A percentile compares a stretch with the other conserved stretches of the same genome.
phyloP scores from a whole-genome alignment of 2,797 vertebrate species.

The Clarias fuscus region DNA sequence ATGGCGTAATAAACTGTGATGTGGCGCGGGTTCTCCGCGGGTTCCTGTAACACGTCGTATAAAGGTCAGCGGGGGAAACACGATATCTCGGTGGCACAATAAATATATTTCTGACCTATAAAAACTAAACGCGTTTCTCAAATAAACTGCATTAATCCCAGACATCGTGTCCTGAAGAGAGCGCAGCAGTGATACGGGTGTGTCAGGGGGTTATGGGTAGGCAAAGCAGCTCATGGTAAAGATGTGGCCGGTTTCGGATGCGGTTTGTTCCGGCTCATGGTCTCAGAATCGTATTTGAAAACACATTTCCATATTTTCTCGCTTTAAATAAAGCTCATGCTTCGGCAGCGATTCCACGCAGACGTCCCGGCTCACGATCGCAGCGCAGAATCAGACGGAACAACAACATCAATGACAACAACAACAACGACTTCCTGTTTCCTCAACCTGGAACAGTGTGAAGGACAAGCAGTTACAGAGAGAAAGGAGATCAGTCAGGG shows the following conservation, averaged over 20 bases:
- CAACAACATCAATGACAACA: neutral
- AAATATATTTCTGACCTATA: neutral
- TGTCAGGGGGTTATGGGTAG: neutral
- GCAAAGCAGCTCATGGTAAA: conserved; percentile 24
- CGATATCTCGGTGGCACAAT: neutral
- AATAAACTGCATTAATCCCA: neutral
- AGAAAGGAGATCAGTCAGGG: neutral
- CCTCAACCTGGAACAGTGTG: conserved; percentile 22
- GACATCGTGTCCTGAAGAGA: too few relatives aligned
- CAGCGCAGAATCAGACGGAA: neutral
- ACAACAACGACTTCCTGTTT: conserved; percentile 26
- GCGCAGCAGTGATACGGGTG: too few relatives aligned
- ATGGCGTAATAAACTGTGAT: too few relatives aligned
- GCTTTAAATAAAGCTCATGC: neutral
- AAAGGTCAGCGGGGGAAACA: too few relatives aligned
- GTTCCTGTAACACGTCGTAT: too few relatives aligned
- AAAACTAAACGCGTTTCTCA: neutral
- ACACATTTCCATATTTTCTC: conserved; percentile 34
- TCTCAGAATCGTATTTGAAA: conserved; percentile 5
- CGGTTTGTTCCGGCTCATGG: conserved; percentile 16
- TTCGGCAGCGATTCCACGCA: neutral
- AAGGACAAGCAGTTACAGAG: neutral
- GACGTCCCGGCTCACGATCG: neutral
- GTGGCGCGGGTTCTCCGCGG: too few relatives aligned
- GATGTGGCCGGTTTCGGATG: conserved; percentile 42